phyloP scores from a whole-genome alignment of 2,797 vertebrate species.

The Natrix natrix region DNA sequence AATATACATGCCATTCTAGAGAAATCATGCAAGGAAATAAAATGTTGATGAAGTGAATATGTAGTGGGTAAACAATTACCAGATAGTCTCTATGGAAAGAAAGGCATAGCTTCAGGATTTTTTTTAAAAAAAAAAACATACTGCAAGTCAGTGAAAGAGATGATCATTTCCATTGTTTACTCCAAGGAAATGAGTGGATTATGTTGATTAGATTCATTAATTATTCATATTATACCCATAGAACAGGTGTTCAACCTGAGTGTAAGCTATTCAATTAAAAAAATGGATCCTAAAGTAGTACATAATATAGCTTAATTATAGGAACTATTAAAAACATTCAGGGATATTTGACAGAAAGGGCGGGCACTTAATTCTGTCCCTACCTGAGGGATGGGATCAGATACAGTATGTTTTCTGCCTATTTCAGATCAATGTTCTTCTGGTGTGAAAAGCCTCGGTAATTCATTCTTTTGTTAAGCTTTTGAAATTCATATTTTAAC shows the following conservation, averaged over 20 bases:
- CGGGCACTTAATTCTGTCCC: neutral
- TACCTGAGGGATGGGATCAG: neutral
- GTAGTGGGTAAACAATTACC: conserved; percentile 50
- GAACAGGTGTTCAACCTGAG: conserved; percentile 46
- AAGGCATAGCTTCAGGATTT: neutral
- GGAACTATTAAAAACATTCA: neutral
- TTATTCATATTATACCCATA: conserved; percentile 46
- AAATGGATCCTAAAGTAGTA: conserved; percentile 36
- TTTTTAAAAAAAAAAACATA: neutral
- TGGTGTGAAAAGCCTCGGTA: neutral
- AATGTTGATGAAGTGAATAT: conserved; percentile 51
- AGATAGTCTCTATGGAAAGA: conserved; percentile 23
- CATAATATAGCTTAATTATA: conserved; percentile 42
- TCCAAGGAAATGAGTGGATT: conserved; percentile 53
- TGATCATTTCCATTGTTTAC: neutral
- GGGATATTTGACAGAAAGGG: neutral
- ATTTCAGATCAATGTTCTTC: neutral
- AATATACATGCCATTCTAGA: conserved; percentile 51
- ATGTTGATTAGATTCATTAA: conserved; percentile 54
- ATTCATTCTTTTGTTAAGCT: neutral
- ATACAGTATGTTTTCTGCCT: conserved; percentile 13
- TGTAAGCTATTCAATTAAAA: conserved; percentile 45
- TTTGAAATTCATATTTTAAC: conserved; percentile 25
- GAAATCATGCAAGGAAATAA: conserved; percentile 40
- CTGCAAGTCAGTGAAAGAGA: neutral